phyloP scores from a whole-genome alignment of 2,888 invertebrate genomes.

The Chirona hameri region DNA sequence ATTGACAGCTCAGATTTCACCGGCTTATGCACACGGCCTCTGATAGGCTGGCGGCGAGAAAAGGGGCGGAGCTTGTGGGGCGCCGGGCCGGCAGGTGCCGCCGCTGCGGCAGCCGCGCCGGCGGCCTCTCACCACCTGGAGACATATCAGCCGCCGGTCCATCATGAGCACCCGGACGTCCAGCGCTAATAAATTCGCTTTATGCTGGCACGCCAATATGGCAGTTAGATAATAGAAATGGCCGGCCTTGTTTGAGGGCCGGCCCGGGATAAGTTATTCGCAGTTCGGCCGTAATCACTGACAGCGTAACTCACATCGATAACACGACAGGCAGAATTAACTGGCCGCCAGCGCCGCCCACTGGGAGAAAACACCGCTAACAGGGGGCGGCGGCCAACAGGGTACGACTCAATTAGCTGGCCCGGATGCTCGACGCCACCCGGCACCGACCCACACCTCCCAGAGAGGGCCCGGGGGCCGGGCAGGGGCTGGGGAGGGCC shows the following conservation, averaged over 20 bases:
- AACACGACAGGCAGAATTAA: not conserved
- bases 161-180: too few species aligned
- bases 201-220: slow-evolving; percentile 1
- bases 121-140: not conserved
- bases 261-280: not conserved
- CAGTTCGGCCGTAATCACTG: not conserved
- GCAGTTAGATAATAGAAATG: slow-evolving; percentile 7
- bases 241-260: not conserved
- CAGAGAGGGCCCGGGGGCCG: too few species aligned
- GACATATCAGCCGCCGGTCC: not conserved
- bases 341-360: not conserved
- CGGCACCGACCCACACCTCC: not conserved
- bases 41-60: not conserved
- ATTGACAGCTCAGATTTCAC: slow-evolving; percentile 27
- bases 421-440: not conserved
- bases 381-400: not conserved
- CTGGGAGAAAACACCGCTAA: not conserved
- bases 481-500: too few species aligned
- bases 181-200: not conserved
- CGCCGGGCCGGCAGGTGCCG: not conserved
- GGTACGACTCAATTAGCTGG: not conserved
- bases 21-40: not conserved
- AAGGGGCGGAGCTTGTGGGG: slow-evolving; percentile 2
- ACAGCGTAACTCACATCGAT: not conserved
- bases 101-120: not conserved